Evolutionary conservation across 1,140 invertebrate species (phyloP), one percentile per base, ranked within the genome.

Genomic region (Drosophila simulans): DNA sequence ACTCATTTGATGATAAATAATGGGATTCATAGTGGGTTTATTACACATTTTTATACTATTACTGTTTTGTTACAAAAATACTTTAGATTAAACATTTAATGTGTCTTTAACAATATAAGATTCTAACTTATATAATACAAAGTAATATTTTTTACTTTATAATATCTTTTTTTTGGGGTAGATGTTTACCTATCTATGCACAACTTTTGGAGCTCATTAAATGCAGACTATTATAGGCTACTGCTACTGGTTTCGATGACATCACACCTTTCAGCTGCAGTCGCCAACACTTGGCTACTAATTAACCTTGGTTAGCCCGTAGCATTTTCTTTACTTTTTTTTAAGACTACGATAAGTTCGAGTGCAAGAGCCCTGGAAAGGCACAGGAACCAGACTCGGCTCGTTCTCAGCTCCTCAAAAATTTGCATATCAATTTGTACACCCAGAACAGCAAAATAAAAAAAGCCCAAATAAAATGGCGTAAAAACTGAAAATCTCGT

Each of bases 351-450:
- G 65, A 71, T 71, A 71, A 71, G 65, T 68, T 40, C 62, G 22
- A 27, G 53, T n/a, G n/a, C 20, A 13, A 27, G 17, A 63, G 3
- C 31, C 42, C 27, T 42, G 66, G 46, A 40, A 35, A 51, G 45
- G 52, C 53, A 12, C 12, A 17, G 15, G 15, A 27, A 17, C 22
- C 39, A 17, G 43, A 34, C 27, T 46, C 17, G 56, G 42, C 64
- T 58, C 72, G 37, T 56, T 60, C 69, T 42, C 11, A 25, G 69
- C 70, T 79, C 63, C 66, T 58, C 64, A 83, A 88, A 88, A 90
- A 91, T 91, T 91, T 91, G 89, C 89, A 91, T 91, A 91, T 91
- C 89, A 91, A 91, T 91, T 91, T 91, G 89, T 91, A 86, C 80
- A 76, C 76, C 77, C 64, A 80, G 55, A 62, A 40, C 17, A 53